These are phyloP conservation scores for Hipposideros armiger DNA, from an alignment of 2,113 vertebrate genomes.

Conservation along the genomic window DNA sequence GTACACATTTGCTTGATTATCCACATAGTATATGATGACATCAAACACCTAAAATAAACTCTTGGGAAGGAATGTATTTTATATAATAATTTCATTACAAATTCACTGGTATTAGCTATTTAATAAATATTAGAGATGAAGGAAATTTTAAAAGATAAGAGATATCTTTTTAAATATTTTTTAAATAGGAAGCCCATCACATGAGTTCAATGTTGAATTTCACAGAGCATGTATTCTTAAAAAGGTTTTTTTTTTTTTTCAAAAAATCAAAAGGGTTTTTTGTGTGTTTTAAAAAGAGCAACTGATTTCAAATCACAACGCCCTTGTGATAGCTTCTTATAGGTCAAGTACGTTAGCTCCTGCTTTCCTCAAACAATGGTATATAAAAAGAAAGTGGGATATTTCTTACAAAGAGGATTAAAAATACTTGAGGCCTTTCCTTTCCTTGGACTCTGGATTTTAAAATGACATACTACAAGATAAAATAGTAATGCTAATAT, in stretches of 20 bases:
- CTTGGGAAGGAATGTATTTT: constrained; percentile 33
- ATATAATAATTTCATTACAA: constrained; percentile 56
- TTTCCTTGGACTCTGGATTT: constrained; percentile 84
- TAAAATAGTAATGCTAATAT: constrained; percentile 99
- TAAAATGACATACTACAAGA: constrained; percentile 97
- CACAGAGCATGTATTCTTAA: neutral
- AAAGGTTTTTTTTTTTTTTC: neutral
- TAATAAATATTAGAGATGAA: constrained; percentile 19
- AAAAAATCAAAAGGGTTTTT: neutral
- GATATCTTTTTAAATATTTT: constrained; percentile 34
- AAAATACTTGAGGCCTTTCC: constrained; percentile 86
- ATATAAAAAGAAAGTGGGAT: constrained; percentile 73
- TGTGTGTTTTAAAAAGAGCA: constrained; percentile 62
- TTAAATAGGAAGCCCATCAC: constrained; percentile 30
- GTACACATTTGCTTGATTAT: constrained; percentile 56
- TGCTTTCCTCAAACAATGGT: constrained; percentile 68
- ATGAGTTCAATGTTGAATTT: constrained; percentile 50
- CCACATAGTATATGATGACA: neutral
- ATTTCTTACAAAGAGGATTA: constrained; percentile 84
- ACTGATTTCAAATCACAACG: constrained; percentile 66
- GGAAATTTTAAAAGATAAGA: constrained; percentile 24
- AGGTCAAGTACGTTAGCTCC: constrained; percentile 44
- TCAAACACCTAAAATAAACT: neutral
- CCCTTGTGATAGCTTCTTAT: constrained; percentile 24
- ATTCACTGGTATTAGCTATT: constrained; percentile 30